Evolutionary conservation across 2,888 invertebrate genomes (phyloP).

Genomic region (Beris chalybata): DNA sequence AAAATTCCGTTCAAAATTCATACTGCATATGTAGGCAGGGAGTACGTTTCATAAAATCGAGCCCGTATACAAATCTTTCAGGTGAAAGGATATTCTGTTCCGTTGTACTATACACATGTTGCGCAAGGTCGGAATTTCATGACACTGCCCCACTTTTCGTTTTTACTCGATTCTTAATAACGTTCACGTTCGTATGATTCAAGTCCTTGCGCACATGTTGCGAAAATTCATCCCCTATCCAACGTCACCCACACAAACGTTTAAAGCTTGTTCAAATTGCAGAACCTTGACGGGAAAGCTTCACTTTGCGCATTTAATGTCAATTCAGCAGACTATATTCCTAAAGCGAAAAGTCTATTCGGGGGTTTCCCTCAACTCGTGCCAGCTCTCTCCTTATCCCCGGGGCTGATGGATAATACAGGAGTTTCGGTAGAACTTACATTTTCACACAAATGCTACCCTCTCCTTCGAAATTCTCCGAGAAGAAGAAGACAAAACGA

Average conservation of each 20-base stretch:
- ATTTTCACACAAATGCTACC: too few relatives aligned
- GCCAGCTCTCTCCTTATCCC: not conserved
- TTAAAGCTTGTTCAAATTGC: conserved; percentile 24
- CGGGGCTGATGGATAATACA: not conserved
- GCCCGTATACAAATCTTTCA: conserved; percentile 7
- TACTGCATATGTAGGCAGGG: too few relatives aligned
- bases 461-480: too few relatives aligned
- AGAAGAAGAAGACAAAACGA: conserved; percentile 17
- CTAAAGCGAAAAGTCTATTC: not conserved
- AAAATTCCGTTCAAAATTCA: too few relatives aligned
- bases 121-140: conserved; percentile 32
- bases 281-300: conserved; percentile 24
- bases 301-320: conserved; percentile 31
- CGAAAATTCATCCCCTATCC: conserved; percentile 11
- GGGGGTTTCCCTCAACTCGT: too few relatives aligned
- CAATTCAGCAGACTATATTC: conserved; percentile 20
- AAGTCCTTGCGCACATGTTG: conserved; percentile 27
- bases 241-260: conserved; percentile 18
- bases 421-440: not conserved
- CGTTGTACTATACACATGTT: conserved; percentile 16
- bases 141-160: conserved; percentile 28
- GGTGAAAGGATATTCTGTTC: conserved; percentile 17
- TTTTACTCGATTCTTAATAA: conserved; percentile 21
- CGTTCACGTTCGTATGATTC: conserved; percentile 1
- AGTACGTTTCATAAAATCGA: too few relatives aligned